phyloP scores from a whole-genome alignment of 2,888 invertebrate species.

The Xylota segnis region DNA sequence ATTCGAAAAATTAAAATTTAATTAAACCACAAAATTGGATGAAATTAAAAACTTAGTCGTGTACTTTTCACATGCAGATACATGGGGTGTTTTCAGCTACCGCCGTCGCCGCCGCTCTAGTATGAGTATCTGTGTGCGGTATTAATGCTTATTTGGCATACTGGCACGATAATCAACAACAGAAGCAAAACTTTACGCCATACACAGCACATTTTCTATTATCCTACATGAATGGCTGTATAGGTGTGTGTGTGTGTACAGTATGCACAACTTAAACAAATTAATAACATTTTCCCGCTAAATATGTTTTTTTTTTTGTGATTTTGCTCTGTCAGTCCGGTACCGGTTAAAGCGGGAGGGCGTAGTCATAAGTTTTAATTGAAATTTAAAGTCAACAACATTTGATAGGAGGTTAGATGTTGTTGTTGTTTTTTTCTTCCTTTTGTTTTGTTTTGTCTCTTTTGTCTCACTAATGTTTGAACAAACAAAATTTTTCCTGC shows the following conservation, averaged over 20 bases:
- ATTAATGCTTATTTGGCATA: conserved; percentile 27
- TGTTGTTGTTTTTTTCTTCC: neutral
- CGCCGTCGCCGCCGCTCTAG: neutral
- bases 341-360: neutral
- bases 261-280: conserved; percentile 30
- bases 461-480: neutral
- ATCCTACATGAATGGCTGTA: neutral
- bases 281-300: conserved; percentile 14
- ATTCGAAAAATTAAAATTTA: conserved; percentile 55
- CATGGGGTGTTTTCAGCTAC: neutral
- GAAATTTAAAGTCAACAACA: conserved; percentile 45
- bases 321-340: neutral
- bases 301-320: neutral
- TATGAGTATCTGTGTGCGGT: neutral
- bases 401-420: conserved; percentile 9
- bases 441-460: too few relatives aligned
- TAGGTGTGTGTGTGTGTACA: neutral
- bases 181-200: conserved; percentile 23
- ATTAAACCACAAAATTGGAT: conserved; percentile 65
- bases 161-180: conserved; percentile 23
- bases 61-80: conserved; percentile 26
- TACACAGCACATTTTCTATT: conserved; percentile 18
- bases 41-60: conserved; percentile 56
- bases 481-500: neutral
- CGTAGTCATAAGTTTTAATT: conserved; percentile 36